Percentiles rank a stretch among this genome's conserved stretches.
These are phyloP conservation scores for Agonopterix subpropinquella DNA, from an alignment of 2,888 invertebrate genomes.

Conservation along the genomic window DNA sequence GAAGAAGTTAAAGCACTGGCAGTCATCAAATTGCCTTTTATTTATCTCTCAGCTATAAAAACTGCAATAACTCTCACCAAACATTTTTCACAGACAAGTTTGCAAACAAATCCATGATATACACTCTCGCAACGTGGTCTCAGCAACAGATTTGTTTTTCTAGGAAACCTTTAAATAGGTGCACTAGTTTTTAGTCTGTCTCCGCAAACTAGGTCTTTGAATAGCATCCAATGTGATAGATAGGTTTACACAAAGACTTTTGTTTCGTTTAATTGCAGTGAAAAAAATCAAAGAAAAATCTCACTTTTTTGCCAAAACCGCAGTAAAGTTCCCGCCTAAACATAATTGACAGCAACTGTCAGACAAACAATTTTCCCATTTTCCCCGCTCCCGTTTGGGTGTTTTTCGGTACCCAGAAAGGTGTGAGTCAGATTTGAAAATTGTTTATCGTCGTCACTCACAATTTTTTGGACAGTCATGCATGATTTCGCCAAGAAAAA, in stretches of 20 bases:
- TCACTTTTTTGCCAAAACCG: background rate
- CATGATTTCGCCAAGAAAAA: background rate
- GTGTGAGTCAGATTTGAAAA: conserved; percentile 6
- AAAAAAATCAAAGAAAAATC: conserved; percentile 7
- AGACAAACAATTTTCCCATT: background rate
- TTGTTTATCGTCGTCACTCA: conserved; percentile 24
- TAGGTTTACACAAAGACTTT: conserved; percentile 23
- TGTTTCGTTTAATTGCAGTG: conserved; percentile 18
- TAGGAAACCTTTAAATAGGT: conserved; percentile 43
- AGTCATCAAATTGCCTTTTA: too few relatives aligned
- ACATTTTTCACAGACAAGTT: conserved; percentile 20
- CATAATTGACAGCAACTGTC: conserved; percentile 4
- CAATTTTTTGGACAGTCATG: conserved; percentile 14
- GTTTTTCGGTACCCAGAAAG: conserved; percentile 22
- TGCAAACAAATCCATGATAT: conserved; percentile 20
- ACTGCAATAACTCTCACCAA: conserved; percentile 20
- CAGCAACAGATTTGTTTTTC: conserved; percentile 20
- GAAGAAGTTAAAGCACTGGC: too few relatives aligned
- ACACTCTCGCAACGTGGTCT: background rate
- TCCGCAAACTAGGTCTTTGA: conserved; percentile 36
- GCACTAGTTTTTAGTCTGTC: conserved; percentile 35
- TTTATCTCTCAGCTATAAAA: conserved; percentile 1
- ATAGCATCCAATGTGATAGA: conserved; percentile 38
- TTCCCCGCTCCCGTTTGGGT: conserved; percentile 1
- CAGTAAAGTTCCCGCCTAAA: background rate